Evolutionary conservation across 1,140 invertebrate genomes (phyloP).

Genomic region (Schlechtendalia chinensis): DNA sequence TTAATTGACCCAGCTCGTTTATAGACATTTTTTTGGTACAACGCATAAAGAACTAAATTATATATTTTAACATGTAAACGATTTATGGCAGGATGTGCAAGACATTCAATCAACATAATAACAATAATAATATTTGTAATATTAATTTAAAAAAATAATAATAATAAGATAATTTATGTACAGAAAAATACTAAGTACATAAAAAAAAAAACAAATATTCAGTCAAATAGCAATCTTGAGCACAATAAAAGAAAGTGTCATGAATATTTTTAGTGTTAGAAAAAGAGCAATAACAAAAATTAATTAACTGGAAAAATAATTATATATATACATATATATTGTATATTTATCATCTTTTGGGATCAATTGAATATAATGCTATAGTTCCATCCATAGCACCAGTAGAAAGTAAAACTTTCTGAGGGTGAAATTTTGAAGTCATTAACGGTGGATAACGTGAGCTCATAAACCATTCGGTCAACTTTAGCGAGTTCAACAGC

Average conservation of each 20-base stretch:
- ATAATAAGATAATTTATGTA: slow-evolving; percentile 43
- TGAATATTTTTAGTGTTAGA: slow-evolving; percentile 43
- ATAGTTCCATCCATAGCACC: slow-evolving; percentile 76
- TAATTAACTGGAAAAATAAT: not conserved
- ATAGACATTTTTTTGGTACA: slow-evolving; percentile 34
- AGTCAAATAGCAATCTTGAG: slow-evolving; percentile 44
- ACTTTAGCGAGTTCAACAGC: slow-evolving; percentile 73
- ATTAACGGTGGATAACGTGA: slow-evolving; percentile 79
- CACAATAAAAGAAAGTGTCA: slow-evolving; percentile 48
- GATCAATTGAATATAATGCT: slow-evolving; percentile 69
- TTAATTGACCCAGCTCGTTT: not conserved
- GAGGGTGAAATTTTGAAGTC: slow-evolving; percentile 83
- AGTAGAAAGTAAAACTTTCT: slow-evolving; percentile 72
- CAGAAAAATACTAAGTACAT: slow-evolving; percentile 49
- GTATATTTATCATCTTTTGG: slow-evolving; percentile 62
- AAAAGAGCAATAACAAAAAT: slow-evolving; percentile 38
- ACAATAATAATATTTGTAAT: slow-evolving; percentile 40
- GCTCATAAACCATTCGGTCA: slow-evolving; percentile 88
- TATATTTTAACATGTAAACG: not conserved
- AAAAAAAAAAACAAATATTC: slow-evolving; percentile 48
- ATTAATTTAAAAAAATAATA: slow-evolving; percentile 46
- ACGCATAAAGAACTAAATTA: slow-evolving; percentile 9
- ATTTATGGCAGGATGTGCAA: slow-evolving; percentile 33
- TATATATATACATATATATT: not conserved
- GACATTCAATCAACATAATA: slow-evolving; percentile 40